Conservation (phyloP, 2,113 vertebrate species). For the Anguilla rostrata region DNA sequence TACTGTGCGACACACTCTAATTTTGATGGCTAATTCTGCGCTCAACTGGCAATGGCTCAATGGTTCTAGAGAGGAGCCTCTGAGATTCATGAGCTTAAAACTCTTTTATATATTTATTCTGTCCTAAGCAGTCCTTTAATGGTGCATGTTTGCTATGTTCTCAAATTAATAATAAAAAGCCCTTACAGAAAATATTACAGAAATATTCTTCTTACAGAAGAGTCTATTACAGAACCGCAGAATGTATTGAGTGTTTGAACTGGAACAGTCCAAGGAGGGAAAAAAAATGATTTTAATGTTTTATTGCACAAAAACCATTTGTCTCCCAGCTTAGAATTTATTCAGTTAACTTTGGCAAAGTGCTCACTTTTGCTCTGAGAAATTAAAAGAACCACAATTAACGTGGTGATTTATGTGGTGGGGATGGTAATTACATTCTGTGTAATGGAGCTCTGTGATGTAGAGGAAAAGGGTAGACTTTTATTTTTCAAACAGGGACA, state of each 20-base stretch:
- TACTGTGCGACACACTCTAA: not conserved
- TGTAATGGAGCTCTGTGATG: not conserved
- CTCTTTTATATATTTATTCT: not conserved
- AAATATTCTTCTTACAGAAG: not conserved
- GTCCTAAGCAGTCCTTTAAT: not conserved
- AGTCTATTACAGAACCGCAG: not conserved
- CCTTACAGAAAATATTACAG: not conserved
- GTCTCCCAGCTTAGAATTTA: not conserved
- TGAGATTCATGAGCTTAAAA: not conserved
- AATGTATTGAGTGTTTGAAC: not conserved
- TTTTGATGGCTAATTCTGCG: not conserved
- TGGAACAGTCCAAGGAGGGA: not conserved
- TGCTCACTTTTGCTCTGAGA: not conserved
- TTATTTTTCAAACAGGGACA: not conserved
- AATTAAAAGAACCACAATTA: slow-evolving; percentile 2
- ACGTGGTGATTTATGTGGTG: not conserved
- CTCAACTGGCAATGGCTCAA: too few relatives aligned
- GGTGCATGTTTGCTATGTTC: not conserved
- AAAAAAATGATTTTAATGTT: not conserved
- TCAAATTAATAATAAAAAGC: not conserved
- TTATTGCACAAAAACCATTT: not conserved
- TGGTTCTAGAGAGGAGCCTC: not conserved
- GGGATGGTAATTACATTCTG: not conserved
- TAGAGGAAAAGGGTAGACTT: not conserved
- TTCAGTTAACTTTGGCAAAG: slow-evolving; percentile 3